A percentile compares a stretch with the other conserved stretches of the same genome.
Evolutionary conservation across 2,888 invertebrate species (phyloP).

Genomic region (Torymus tubicola): DNA sequence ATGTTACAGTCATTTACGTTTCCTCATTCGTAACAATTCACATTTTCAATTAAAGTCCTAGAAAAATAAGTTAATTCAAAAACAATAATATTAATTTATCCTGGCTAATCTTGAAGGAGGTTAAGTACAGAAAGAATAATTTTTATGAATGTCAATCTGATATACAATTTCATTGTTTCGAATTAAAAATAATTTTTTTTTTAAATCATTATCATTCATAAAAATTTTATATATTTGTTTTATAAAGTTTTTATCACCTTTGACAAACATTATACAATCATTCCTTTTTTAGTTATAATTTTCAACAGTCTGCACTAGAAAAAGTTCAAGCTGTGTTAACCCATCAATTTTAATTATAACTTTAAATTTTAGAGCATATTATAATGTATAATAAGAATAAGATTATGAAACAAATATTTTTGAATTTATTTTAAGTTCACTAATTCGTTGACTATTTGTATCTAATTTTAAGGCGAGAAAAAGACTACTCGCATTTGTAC

Average conservation of each 20-base stretch:
- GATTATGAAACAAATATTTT: conserved; percentile 34
- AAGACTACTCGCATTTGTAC: conserved; percentile 45
- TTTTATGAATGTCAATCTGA: not conserved
- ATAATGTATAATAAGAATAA: conserved; percentile 38
- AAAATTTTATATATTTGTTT: conserved; percentile 1
- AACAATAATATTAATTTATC: too few species aligned
- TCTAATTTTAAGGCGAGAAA: conserved; percentile 38
- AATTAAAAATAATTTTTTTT: not conserved
- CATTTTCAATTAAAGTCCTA: conserved; percentile 28
- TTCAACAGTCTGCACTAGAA: not conserved
- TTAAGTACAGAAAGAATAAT: not conserved
- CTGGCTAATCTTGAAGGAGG: too few species aligned
- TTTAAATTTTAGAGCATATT: conserved; percentile 14
- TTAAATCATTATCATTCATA: not conserved
- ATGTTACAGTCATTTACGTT: conserved; percentile 66
- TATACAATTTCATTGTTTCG: not conserved
- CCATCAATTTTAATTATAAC: not conserved
- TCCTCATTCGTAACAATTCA: conserved; percentile 49
- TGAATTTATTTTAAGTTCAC: conserved; percentile 12
- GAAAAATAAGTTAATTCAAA: too few species aligned
- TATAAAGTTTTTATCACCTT: conserved; percentile 5
- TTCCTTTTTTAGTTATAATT: conserved; percentile 7
- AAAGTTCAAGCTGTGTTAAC: conserved; percentile 1
- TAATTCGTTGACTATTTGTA: conserved; percentile 39
- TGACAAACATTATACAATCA: conserved; percentile 9